Conservation (phyloP, 2,888 invertebrate genomes). For the Patella caerulea region DNA sequence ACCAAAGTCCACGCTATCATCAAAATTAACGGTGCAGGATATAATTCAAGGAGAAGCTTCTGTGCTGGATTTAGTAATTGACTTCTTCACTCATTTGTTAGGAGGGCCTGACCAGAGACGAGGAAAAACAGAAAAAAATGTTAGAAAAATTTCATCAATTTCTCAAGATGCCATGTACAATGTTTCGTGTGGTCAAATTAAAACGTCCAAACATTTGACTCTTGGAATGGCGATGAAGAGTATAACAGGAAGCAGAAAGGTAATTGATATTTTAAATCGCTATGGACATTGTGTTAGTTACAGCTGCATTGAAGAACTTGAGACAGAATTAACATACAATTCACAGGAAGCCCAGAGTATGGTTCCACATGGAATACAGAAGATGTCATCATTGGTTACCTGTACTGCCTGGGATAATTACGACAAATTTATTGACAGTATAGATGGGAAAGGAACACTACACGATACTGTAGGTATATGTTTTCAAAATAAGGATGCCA, state of each 20-base stretch:
- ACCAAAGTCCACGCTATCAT: background rate
- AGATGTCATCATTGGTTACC: constrained; percentile 22
- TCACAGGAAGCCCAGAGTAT: constrained; percentile 13
- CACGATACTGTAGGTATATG: constrained; percentile 40
- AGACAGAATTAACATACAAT: constrained; percentile 29
- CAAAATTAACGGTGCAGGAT: too few species aligned
- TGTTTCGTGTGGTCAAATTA: constrained; percentile 17
- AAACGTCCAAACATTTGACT: constrained; percentile 29
- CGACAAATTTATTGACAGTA: constrained; percentile 36
- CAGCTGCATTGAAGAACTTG: constrained; percentile 24
- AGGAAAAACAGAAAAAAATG: background rate
- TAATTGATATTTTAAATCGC: constrained; percentile 31
- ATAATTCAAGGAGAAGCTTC: too few species aligned
- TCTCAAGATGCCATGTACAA: background rate
- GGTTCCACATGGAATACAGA: constrained; percentile 30
- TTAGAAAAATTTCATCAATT: background rate
- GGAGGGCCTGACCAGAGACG: background rate
- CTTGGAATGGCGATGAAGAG: constrained; percentile 35
- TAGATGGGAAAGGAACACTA: constrained; percentile 35
- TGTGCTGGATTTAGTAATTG: background rate
- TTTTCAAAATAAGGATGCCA: constrained; percentile 27
- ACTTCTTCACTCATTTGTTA: background rate
- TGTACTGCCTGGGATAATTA: constrained; percentile 37
- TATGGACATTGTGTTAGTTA: constrained; percentile 31
- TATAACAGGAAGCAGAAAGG: constrained; percentile 26